Conservation (phyloP, 1,140 invertebrate species). For the Pissodes strobi region DNA sequence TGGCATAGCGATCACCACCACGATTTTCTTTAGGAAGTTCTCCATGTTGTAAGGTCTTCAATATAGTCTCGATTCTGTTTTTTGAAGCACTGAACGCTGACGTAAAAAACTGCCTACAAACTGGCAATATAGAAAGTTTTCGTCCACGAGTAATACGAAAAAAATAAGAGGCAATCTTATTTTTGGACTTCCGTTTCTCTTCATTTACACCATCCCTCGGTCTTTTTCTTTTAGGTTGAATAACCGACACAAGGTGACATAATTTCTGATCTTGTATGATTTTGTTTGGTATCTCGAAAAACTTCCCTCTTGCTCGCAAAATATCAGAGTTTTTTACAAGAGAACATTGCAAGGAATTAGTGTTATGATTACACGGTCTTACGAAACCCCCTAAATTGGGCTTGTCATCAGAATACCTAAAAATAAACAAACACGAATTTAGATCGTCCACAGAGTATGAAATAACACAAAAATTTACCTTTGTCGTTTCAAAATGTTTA, state of each 20-base stretch:
- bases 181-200: neutral
- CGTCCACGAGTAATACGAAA: neutral
- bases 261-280: no score
- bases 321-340: neutral
- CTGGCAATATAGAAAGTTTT: neutral
- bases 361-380: constrained; percentile 13
- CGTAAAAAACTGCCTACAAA: constrained; percentile 5
- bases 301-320: neutral
- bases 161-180: constrained; percentile 9
- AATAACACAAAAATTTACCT: neutral
- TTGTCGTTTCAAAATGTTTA: constrained; percentile 3
- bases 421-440: neutral
- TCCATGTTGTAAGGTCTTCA: no score
- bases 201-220: constrained; percentile 7
- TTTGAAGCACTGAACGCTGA: constrained; percentile 1
- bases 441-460: neutral
- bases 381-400: neutral
- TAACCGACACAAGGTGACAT: no score
- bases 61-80: neutral
- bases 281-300: constrained; percentile 1
- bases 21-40: no score
- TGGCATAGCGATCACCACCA: neutral
- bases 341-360: neutral
- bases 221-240: neutral
- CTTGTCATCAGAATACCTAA: neutral